Conservation (phyloP, 30 jellyfish, hydroid and myxozoan species). For the Morbakka virulenta region DNA sequence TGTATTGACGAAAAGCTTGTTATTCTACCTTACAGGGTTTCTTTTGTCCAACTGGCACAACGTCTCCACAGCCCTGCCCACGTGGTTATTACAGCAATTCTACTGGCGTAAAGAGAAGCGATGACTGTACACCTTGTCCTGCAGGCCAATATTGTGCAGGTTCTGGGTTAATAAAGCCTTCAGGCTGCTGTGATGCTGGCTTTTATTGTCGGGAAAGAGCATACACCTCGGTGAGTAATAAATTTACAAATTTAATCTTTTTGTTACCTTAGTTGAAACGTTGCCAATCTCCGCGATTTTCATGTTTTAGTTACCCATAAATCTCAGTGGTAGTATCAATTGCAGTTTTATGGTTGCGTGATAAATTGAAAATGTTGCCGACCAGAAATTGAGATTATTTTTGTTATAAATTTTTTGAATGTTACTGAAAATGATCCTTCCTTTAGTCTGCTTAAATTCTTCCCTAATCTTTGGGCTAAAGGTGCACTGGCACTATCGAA, state of each 20-base stretch:
- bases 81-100: constrained; percentile 91
- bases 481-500: no score
- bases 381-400: no score
- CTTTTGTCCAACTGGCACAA: constrained; percentile 82
- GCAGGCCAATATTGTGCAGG: constrained; percentile 98
- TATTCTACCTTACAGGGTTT: constrained; percentile 65
- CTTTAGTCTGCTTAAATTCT: no score
- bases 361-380: no score
- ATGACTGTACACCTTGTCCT: constrained; percentile 91
- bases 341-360: no score
- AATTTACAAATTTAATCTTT: no score
- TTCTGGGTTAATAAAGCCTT: constrained; percentile 70
- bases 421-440: no score
- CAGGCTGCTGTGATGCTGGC: constrained; percentile 99
- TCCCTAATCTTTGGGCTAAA: no score
- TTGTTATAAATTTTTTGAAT: no score
- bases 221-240: constrained; percentile 66
- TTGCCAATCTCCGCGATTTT: no score
- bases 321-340: not conserved
- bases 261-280: no score
- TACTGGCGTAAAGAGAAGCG: constrained; percentile 78
- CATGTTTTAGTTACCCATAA: not conserved
- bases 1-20: no score
- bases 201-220: constrained; percentile 91
- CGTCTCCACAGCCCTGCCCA: constrained; percentile 89